A percentile compares a stretch with the other conserved stretches of the same genome.
Conservation (phyloP, 1,140 invertebrate species). For the Cecropterus lyciades region DNA sequence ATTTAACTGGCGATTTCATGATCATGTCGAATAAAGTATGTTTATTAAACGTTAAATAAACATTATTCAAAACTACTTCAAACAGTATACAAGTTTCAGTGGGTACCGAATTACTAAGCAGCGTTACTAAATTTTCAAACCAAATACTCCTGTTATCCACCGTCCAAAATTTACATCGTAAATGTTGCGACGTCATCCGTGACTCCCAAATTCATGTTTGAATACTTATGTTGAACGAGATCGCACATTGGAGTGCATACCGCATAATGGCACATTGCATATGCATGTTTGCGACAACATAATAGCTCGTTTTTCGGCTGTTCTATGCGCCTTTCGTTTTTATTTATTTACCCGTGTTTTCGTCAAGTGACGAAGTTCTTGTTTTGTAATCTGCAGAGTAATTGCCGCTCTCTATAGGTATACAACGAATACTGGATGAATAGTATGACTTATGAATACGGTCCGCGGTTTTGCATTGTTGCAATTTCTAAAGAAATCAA, state of each 20-base stretch:
- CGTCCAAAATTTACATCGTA: slow-evolving; percentile 35
- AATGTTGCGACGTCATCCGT: slow-evolving; percentile 37
- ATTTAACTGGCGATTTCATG: no score
- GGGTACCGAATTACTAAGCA: slow-evolving; percentile 12
- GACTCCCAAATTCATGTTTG: slow-evolving; percentile 36
- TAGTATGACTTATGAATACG: no score
- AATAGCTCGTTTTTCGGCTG: slow-evolving; percentile 31
- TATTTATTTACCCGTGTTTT: slow-evolving; percentile 21
- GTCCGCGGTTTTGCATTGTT: no score
- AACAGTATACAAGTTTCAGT: slow-evolving; percentile 6
- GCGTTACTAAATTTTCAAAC: slow-evolving; percentile 29
- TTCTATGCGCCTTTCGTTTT: slow-evolving; percentile 29
- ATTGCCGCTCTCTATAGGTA: no score
- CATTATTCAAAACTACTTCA: slow-evolving; percentile 1
- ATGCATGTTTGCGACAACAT: slow-evolving; percentile 38
- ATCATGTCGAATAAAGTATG: background rate
- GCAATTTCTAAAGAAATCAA: no score
- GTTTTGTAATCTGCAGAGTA: slow-evolving; percentile 3
- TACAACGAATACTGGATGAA: no score
- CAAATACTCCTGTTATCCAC: slow-evolving; percentile 30
- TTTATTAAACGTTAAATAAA: background rate
- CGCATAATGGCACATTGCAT: slow-evolving; percentile 36
- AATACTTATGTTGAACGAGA: slow-evolving; percentile 33
- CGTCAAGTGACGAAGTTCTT: slow-evolving; percentile 14
- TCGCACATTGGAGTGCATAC: slow-evolving; percentile 37